Base-by-base conservation (phyloP, 1,140 invertebrate genomes). In the Drosophila obscura region DNA sequence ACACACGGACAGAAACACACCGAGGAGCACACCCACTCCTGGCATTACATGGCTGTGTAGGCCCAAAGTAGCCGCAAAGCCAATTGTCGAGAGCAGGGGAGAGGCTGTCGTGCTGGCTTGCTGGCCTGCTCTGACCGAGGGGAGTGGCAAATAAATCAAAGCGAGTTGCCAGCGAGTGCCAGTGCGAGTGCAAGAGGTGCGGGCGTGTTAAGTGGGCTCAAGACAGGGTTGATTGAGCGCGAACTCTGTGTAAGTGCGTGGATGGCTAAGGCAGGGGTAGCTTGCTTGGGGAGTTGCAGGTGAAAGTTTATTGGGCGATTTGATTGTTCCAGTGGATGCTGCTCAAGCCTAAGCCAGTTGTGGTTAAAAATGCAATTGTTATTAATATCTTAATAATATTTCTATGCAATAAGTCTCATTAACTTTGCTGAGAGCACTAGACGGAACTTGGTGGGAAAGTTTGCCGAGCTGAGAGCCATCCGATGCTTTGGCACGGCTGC, bases 171-270 rank as follows among this genome's bases (percentile, higher is more conserved):
- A 16, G 50, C 41, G 1, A 16, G 22, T 22, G 22, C 22, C 3
- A 4, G 56, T 44, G 60, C 81, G 65, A 78, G 74, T 85, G 85
- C 77, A 82, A 52, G 78, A 75, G 80, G 83, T 78, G 71, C 78
- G 74, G 60, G 71, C 78, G 78, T 87, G 83, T 82, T 88, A 87
- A 88, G 82, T 87, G 83, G 74, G 83, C 83, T 79, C 66, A 82
- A 72, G 78, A 88, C 83, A 87, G 77, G 79, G 74, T 87, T 87
- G 82, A 88, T 88, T 87, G 82, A 73, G 78, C 78, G 75, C 83
- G 66, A 87, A 76, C 82, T 81, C 69, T 78, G 58, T 52, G 46
- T 62, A 64, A 65, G 19, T 81, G 53, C 49, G 51, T 63, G 22
- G 53, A 24, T 51, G 15, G 35, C 8, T 1, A 35, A 15, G 8